phyloP scores from a whole-genome alignment of 2,888 invertebrate species.

The Agrochola lychnidis region DNA sequence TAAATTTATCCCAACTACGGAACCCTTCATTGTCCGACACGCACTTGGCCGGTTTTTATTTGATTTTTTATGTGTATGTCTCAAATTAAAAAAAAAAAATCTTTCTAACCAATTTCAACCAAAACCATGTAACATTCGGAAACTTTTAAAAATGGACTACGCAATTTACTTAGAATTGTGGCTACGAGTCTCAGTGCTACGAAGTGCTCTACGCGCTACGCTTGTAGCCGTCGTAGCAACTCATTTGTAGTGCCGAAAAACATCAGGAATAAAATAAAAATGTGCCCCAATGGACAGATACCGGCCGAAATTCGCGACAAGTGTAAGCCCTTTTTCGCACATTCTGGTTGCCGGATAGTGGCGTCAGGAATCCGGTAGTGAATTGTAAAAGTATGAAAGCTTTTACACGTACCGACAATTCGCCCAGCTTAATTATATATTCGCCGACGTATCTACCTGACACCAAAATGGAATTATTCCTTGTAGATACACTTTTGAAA shows the following conservation, averaged over 20 bases:
- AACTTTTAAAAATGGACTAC: no score
- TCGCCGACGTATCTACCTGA: no score
- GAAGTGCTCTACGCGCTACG: conserved; percentile 30
- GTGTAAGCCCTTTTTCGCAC: conserved; percentile 25
- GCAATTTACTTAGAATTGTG: not conserved
- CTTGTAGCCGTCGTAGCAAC: conserved; percentile 1
- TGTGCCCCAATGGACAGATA: conserved; percentile 8
- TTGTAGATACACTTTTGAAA: no score
- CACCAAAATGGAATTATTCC: no score
- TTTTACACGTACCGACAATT: not conserved
- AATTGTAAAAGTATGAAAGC: not conserved
- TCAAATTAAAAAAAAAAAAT: no score
- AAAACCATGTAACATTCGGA: no score
- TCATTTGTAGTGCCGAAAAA: not conserved
- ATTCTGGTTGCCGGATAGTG: conserved; percentile 8
- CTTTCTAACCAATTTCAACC: no score
- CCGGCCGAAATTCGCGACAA: conserved; percentile 8
- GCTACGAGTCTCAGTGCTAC: conserved; percentile 16
- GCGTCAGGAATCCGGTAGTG: not conserved
- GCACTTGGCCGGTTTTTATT: no score
- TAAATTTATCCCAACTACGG: no score
- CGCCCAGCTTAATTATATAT: no score
- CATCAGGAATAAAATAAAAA: not conserved
- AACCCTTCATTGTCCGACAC: no score
- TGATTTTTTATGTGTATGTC: no score